Percentiles rank a stretch among this genome's conserved stretches.
phyloP scores from a whole-genome alignment of 1,140 invertebrate species.

The Brachionus paranguensis region DNA sequence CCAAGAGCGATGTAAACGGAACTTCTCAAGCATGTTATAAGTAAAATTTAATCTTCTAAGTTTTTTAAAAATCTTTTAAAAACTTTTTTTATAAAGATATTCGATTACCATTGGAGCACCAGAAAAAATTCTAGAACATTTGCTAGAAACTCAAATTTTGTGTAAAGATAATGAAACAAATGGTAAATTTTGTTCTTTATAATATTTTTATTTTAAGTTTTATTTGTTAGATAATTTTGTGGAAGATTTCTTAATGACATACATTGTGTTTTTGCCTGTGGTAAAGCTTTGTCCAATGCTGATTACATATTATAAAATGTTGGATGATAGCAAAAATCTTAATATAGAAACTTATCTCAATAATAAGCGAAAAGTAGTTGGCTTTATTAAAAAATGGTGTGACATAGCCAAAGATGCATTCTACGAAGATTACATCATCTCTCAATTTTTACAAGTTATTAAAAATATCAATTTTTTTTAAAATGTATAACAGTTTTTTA shows the following conservation, averaged over 20 bases:
- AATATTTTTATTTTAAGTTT: background rate
- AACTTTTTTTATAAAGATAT: constrained; percentile 61
- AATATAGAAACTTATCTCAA: background rate
- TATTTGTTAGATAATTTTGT: constrained; percentile 65
- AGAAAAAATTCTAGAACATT: constrained; percentile 78
- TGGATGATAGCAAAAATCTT: background rate
- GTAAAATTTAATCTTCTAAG: constrained; percentile 49
- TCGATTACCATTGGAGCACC: constrained; percentile 81
- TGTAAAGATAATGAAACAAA: constrained; percentile 53
- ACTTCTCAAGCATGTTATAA: constrained; percentile 61
- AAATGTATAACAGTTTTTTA: constrained; percentile 42
- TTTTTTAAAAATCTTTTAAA: background rate
- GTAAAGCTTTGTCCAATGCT: constrained; percentile 70
- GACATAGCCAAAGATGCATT: constrained; percentile 67
- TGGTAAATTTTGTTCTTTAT: constrained; percentile 43
- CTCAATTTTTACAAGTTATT: constrained; percentile 32
- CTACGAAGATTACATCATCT: constrained; percentile 65
- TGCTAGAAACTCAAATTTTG: constrained; percentile 72
- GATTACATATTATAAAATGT: constrained; percentile 58
- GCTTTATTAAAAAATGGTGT: constrained; percentile 73
- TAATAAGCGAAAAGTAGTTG: constrained; percentile 69
- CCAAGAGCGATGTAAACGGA: constrained; percentile 45
- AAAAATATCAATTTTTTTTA: constrained; percentile 38
- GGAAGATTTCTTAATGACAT: constrained; percentile 79
- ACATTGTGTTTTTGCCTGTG: constrained; percentile 76